Conservation (phyloP, 2,113 vertebrate species). For the Mus pahari region DNA sequence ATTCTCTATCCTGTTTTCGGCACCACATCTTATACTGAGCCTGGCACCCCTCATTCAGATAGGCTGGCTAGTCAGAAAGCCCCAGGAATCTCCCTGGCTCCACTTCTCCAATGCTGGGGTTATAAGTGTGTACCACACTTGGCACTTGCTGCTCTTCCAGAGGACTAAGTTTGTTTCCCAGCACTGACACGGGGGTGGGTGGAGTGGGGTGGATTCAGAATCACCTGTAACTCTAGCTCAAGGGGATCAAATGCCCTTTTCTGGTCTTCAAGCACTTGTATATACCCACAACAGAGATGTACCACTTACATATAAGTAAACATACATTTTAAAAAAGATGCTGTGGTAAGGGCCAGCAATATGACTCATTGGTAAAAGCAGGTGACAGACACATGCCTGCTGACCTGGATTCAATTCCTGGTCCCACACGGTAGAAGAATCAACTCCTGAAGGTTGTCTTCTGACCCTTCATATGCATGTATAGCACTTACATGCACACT, state of each 20-base stretch:
- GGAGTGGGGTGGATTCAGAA: background rate
- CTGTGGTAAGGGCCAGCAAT: background rate
- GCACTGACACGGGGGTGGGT: background rate
- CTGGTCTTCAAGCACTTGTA: too few species aligned
- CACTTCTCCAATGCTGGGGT: too few species aligned
- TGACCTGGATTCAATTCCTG: background rate
- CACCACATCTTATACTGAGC: background rate
- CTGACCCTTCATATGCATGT: background rate
- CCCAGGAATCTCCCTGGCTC: background rate
- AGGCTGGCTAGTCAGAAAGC: background rate
- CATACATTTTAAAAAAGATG: background rate
- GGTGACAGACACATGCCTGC: too few species aligned
- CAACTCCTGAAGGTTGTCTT: background rate
- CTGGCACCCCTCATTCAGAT: background rate
- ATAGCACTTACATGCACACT: background rate
- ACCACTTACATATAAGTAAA: background rate
- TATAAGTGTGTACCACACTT: background rate
- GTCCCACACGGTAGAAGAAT: background rate
- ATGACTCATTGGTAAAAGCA: background rate
- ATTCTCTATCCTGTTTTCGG: background rate
- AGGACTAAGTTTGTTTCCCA: background rate
- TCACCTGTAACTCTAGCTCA: background rate
- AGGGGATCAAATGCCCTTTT: background rate
- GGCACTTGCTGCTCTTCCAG: background rate
- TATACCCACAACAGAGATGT: background rate